phyloP scores from a whole-genome alignment of 2,797 vertebrate species.

The Saxicola maurus region DNA sequence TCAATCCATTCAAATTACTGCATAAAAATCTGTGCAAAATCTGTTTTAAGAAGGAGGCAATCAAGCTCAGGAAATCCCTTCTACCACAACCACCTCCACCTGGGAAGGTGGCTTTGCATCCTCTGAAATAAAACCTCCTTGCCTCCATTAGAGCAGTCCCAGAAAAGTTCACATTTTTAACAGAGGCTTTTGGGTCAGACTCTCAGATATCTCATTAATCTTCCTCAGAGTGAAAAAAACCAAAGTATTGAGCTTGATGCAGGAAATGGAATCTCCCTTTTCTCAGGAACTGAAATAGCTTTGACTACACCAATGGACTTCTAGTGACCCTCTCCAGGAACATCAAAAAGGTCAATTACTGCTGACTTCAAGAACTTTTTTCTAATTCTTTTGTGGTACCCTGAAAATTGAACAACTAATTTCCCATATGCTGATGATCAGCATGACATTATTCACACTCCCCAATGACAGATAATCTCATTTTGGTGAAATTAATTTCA shows the following conservation, averaged over 20 bases:
- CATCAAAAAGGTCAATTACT: not conserved
- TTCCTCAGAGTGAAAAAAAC: not conserved
- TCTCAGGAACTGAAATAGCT: not conserved
- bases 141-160: not conserved
- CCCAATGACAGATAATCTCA: not conserved
- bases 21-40: not conserved
- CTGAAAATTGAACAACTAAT: not conserved
- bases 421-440: not conserved
- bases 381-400: not conserved
- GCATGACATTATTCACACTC: not conserved
- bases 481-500: not conserved
- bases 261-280: not conserved
- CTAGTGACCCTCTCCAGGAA: not conserved
- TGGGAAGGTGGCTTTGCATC: not conserved
- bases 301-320: not conserved
- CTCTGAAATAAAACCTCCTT: not conserved
- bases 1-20: not conserved
- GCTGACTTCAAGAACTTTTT: not conserved
- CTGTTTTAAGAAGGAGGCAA: not conserved
- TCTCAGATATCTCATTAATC: not conserved
- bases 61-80: not conserved
- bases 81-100: not conserved
- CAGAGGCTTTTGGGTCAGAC: not conserved
- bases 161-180: not conserved
- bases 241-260: not conserved